These are phyloP conservation scores for Leiothrix lutea DNA, from an alignment of 2,113 vertebrate species.

Conservation along the genomic window DNA sequence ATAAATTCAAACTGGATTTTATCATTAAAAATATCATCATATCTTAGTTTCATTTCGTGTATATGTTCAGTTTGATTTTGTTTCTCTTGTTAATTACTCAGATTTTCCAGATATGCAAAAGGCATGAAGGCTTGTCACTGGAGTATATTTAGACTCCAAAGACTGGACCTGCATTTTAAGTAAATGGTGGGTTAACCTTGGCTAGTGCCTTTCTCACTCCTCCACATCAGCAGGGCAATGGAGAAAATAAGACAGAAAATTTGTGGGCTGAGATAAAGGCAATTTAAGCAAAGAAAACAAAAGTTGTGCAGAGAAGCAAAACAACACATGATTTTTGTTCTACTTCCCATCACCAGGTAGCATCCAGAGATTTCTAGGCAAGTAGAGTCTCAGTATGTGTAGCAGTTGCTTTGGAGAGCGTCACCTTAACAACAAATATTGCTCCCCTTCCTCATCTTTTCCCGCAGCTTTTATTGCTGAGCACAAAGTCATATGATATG, in stretches of 20 bases:
- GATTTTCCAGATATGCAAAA: background rate
- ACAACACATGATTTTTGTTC: background rate
- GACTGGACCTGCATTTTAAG: background rate
- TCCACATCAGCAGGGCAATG: background rate
- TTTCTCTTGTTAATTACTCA: background rate
- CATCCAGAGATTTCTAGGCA: fast-evolving
- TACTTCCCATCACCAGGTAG: background rate
- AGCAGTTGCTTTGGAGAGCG: fast-evolving
- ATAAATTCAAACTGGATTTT: background rate
- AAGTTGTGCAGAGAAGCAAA: background rate
- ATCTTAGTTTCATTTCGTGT: background rate
- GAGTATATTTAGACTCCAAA: background rate
- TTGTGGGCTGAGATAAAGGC: background rate
- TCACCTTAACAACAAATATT: background rate
- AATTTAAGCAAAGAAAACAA: background rate
- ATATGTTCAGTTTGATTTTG: background rate
- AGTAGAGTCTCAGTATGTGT: fast-evolving
- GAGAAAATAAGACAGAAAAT: background rate
- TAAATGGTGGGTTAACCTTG: background rate
- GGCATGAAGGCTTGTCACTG: background rate
- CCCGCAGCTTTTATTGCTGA: background rate
- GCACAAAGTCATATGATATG: background rate
- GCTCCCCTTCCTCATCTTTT: fast-evolving
- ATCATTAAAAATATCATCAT: background rate
- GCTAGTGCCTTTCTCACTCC: background rate